A percentile compares a stretch with the other conserved stretches of the same genome.
These are phyloP conservation scores for Paramormyrops hopkinsi DNA, from an alignment of 2,797 vertebrate species.

Conservation along the genomic window DNA sequence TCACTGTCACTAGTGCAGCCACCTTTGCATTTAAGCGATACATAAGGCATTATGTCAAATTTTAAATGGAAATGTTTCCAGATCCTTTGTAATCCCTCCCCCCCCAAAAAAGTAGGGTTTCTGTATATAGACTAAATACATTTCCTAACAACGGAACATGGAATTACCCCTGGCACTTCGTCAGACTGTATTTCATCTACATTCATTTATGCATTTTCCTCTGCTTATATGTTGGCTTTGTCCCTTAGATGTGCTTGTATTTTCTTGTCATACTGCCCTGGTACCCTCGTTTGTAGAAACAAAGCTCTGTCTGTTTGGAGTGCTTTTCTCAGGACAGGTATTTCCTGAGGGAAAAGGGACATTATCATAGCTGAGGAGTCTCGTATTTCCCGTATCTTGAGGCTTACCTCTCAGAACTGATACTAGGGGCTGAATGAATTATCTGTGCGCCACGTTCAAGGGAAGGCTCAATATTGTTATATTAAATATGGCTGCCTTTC, in stretches of 20 bases:
- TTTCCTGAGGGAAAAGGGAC: slow-evolving; percentile 44
- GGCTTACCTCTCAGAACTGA: slow-evolving; percentile 28
- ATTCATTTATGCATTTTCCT: background rate
- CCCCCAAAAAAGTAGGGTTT: background rate
- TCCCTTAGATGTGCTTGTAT: slow-evolving; percentile 27
- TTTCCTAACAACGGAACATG: background rate
- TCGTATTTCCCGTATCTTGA: slow-evolving; percentile 32
- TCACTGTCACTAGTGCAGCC: background rate
- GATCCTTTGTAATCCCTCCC: background rate
- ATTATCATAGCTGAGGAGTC: slow-evolving; percentile 26
- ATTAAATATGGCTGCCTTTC: slow-evolving; percentile 37
- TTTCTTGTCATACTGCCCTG: slow-evolving; percentile 39
- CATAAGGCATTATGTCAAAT: background rate
- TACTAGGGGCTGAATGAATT: slow-evolving; percentile 34
- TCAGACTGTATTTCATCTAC: background rate
- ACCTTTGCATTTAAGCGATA: background rate
- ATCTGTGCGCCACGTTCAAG: slow-evolving; percentile 23
- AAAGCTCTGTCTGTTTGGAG: slow-evolving; percentile 35
- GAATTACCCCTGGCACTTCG: background rate
- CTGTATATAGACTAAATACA: background rate
- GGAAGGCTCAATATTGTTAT: background rate
- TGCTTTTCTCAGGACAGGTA: slow-evolving; percentile 36
- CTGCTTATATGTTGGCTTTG: slow-evolving; percentile 15
- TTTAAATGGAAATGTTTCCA: background rate
- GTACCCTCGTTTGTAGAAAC: slow-evolving; percentile 27